These are phyloP conservation scores for Scaptomyza pallida DNA, from an alignment of 1,140 invertebrate genomes.

Conservation along the genomic window DNA sequence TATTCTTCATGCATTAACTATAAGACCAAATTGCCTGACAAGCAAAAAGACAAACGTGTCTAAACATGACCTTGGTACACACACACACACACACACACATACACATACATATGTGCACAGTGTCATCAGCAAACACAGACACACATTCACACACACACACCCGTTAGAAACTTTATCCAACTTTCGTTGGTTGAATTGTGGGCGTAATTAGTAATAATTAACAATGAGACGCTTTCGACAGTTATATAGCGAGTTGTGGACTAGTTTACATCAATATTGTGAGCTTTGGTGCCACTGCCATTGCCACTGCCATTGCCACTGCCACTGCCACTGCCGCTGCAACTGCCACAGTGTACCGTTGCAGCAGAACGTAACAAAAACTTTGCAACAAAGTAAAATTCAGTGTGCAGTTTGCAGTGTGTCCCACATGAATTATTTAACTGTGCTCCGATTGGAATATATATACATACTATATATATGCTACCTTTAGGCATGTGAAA, in stretches of 20 bases:
- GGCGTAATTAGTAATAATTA: slow-evolving; percentile 26
- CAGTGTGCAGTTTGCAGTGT: slow-evolving; percentile 7
- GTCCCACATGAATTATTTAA: slow-evolving; percentile 47
- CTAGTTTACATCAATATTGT: slow-evolving; percentile 27
- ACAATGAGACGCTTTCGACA: slow-evolving; percentile 16
- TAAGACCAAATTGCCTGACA: slow-evolving; percentile 17
- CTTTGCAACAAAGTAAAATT: not conserved
- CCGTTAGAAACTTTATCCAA: not conserved
- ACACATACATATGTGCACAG: not conserved
- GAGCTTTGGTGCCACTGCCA: slow-evolving; percentile 9
- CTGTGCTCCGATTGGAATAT: slow-evolving; percentile 25
- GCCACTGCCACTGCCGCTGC: too few relatives aligned
- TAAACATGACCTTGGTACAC: slow-evolving; percentile 6
- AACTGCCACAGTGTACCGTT: not conserved
- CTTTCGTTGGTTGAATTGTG: slow-evolving; percentile 22
- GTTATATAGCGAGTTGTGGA: slow-evolving; percentile 2
- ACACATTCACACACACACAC: not conserved
- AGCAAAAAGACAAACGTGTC: slow-evolving; percentile 9
- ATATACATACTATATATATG: not conserved
- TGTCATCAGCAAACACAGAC: not conserved
- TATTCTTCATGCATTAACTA: slow-evolving; percentile 17
- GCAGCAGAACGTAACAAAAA: not conserved
- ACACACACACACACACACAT: not conserved
- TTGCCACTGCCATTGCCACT: too few relatives aligned
- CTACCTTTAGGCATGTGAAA: slow-evolving; percentile 28